Base-by-base conservation (phyloP, 92 coral and sea anemone species). In the Epizoanthus ramosus region DNA sequence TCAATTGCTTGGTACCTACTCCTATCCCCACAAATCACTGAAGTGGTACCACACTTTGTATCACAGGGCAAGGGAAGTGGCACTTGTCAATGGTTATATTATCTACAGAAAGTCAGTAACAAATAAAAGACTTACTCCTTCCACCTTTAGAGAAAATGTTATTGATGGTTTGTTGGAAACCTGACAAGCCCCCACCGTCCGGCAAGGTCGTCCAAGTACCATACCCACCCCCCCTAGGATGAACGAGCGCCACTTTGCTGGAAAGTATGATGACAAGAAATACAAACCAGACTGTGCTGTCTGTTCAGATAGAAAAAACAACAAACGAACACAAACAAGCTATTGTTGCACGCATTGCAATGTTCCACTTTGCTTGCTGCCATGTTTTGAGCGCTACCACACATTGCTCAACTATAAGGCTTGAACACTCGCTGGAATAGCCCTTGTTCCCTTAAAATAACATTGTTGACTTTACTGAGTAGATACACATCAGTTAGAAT, bases 381-480 rank as follows among this genome's bases (percentile, higher is more conserved):
- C 92, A 65, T 86, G 95, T 83, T 83, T 89, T 88, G 95, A 88
- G 79, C 76, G 74, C 31, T 86, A 77, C 68, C 92, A 92, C 86
- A 88, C 94, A 39, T 47, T 79, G 75, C 65, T 71, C 19, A 67
- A 88, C 63, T 88, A 79, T 73, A 84, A 82, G 43, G 79, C 72
- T 81, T 81, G 75, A 54, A 54, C 64, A 73, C 5, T 21, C 63
- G 61, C 77, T 31, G 54, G 64, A 73, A 23, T 53, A 73, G 12
- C 57, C 28, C 47, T 73, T 53, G 33, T 54, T 54, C 79, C 54
- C 33, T 73, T 53, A 52, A 23, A 63, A 2, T 13, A 28, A 28
- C 31, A 63, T 23, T 54, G 25, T 56, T 24, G 23, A 53, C 63
- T 73, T 28, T 28, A 28, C 54, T 53, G 79, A 24, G 64, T 52